Evolutionary conservation across 2,797 vertebrate species (phyloP).

Genomic region (Sebastes elongatus): DNA sequence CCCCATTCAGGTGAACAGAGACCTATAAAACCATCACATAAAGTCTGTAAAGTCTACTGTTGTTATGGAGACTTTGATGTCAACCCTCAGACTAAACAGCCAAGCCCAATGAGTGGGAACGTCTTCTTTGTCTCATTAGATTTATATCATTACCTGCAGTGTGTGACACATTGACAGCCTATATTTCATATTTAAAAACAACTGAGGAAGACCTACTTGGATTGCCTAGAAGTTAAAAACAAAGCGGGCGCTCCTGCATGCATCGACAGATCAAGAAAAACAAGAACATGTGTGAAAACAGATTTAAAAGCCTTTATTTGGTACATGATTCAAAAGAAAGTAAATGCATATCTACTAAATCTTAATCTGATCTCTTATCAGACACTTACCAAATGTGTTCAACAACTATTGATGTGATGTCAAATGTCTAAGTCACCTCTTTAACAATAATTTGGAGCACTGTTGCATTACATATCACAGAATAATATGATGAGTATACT

Average conservation of each 20-base stretch:
- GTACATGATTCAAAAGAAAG: neutral
- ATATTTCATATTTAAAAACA: neutral
- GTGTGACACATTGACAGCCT: neutral
- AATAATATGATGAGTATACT: no score
- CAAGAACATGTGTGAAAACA: neutral
- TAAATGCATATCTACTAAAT: no score
- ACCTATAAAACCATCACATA: constrained; percentile 13
- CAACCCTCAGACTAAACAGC: constrained; percentile 10
- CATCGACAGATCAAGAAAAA: neutral
- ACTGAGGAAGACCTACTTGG: neutral
- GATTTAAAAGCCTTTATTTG: neutral
- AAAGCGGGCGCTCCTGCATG: neutral
- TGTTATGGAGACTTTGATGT: constrained; percentile 20
- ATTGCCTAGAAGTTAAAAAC: neutral
- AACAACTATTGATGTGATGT: neutral
- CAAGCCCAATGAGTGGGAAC: neutral
- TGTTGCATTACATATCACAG: no score
- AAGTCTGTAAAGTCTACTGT: neutral
- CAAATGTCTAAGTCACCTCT: neutral
- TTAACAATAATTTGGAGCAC: no score
- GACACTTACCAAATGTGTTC: neutral
- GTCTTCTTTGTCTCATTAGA: neutral
- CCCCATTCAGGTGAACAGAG: neutral
- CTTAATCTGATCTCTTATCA: no score
- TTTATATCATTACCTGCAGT: neutral